A percentile compares a stretch with the other conserved stretches of the same genome.
These are phyloP conservation scores for Kryptopterus vitreolus DNA, from an alignment of 2,797 vertebrate genomes.

Conservation along the genomic window DNA sequence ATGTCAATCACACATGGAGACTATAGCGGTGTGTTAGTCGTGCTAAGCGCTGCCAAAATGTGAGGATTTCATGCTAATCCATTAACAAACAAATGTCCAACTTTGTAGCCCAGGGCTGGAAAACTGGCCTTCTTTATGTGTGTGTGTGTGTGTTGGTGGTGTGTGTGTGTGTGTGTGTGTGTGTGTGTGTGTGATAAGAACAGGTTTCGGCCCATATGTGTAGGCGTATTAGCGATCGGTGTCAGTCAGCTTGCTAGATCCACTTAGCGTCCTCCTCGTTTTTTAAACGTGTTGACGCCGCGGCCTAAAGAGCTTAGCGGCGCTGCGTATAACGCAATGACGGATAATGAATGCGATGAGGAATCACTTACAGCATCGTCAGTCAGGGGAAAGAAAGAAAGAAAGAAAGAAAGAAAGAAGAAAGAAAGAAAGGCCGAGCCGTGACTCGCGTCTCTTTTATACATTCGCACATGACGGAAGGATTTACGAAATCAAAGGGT, in stretches of 20 bases:
- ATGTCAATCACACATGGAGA: slow-evolving; percentile 32
- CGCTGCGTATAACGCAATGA: slow-evolving; percentile 72
- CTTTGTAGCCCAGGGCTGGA: slow-evolving; percentile 43
- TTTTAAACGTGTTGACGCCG: slow-evolving; percentile 74
- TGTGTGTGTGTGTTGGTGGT: slow-evolving; percentile 46
- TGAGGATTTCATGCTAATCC: slow-evolving; percentile 52
- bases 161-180: not conserved
- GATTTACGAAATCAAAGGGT: not conserved
- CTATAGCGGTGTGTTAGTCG: slow-evolving; percentile 23
- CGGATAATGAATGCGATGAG: slow-evolving; percentile 69
- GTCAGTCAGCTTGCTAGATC: slow-evolving; percentile 63
- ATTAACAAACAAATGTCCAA: slow-evolving; percentile 45
- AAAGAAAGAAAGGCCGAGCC: not conserved
- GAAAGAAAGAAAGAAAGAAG: no score
- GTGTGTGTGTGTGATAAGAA: slow-evolving; percentile 53
- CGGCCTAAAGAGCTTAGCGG: slow-evolving; percentile 73
- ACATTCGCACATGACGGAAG: not conserved
- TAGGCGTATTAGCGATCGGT: slow-evolving; percentile 69
- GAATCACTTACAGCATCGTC: slow-evolving; percentile 58
- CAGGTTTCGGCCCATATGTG: slow-evolving; percentile 68
- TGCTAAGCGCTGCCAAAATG: slow-evolving; percentile 47
- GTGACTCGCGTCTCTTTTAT: not conserved
- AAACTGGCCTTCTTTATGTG: slow-evolving; percentile 21
- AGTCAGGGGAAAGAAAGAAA: no score
- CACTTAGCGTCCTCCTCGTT: slow-evolving; percentile 72